Percentiles rank a stretch among this genome's conserved stretches.
Conservation (phyloP, 2,888 invertebrate species). For the Caenorhabditis sp. region DNA sequence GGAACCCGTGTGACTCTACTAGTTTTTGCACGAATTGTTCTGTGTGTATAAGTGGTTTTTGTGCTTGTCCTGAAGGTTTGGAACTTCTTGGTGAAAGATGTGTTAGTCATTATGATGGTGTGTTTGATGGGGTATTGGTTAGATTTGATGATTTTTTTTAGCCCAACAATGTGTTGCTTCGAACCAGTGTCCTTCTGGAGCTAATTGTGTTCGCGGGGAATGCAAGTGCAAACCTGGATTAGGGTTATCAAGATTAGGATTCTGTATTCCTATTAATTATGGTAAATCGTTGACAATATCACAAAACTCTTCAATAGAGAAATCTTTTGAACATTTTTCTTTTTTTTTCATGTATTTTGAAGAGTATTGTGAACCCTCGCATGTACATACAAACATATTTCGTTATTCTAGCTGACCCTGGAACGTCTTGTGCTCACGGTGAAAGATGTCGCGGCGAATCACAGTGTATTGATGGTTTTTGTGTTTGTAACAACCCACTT, state of each 20-base stretch:
- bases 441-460: conserved; percentile 59
- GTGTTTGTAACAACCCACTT: conserved; percentile 53
- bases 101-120: conserved; percentile 57
- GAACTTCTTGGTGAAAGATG: conserved; percentile 50
- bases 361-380: too few relatives aligned
- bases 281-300: too few relatives aligned
- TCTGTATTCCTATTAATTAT: conserved; percentile 57
- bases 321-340: too few relatives aligned
- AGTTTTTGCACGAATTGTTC: conserved; percentile 59
- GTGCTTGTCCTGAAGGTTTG: conserved; percentile 60
- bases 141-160: conserved; percentile 18
- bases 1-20: conserved; percentile 49
- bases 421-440: conserved; percentile 55
- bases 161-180: conserved; percentile 55
- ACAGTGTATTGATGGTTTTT: conserved; percentile 53
- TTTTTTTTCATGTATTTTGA: too few relatives aligned
- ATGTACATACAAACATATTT: too few relatives aligned
- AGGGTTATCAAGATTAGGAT: conserved; percentile 52
- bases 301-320: too few relatives aligned
- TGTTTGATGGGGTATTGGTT: background rate
- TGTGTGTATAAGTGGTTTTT: conserved; percentile 54
- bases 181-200: conserved; percentile 61
- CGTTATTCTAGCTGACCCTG: conserved; percentile 57
- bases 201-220: conserved; percentile 57
- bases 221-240: conserved; percentile 58